A percentile compares a stretch with the other conserved stretches of the same genome.
Evolutionary conservation across 2,797 vertebrate species (phyloP).

Genomic region (Ctenosaura bakeri): DNA sequence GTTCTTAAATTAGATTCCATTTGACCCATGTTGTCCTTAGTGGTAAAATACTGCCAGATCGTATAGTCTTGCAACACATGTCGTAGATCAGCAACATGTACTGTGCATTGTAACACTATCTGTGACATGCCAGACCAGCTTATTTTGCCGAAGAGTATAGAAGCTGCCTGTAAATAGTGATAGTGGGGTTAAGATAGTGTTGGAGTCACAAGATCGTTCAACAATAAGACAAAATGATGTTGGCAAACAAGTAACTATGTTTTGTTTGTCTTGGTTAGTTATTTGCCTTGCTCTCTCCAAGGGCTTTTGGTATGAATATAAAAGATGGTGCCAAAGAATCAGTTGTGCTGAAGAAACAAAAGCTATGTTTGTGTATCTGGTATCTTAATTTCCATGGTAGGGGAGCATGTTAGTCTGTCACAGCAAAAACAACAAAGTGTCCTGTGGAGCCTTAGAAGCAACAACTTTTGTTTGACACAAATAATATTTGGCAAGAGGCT

Average conservation of each 20-base stretch:
- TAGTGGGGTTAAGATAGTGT: conserved; percentile 64
- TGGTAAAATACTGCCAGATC: conserved; percentile 56
- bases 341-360: conserved; percentile 2
- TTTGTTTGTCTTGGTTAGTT: conserved; percentile 11
- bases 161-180: conserved; percentile 52
- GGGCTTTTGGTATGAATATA: neutral
- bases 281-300: neutral
- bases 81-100: conserved; percentile 63
- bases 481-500: neutral
- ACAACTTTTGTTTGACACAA: neutral
- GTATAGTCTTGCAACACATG: conserved; percentile 66
- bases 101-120: conserved; percentile 54
- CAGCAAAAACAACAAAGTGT: neutral
- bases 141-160: conserved; percentile 48
- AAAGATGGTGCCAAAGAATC: neutral
- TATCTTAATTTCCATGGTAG: neutral
- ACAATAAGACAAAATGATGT: conserved; percentile 35
- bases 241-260: neutral
- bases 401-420: neutral
- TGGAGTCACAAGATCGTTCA: conserved; percentile 50
- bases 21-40: conserved; percentile 63
- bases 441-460: neutral
- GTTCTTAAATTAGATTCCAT: conserved; percentile 62
- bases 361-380: neutral
- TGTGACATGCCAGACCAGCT: conserved; percentile 59